Percentiles rank a stretch among this genome's conserved stretches.
Conservation (phyloP, 2,888 invertebrate genomes). For the Pomacea canaliculata region DNA sequence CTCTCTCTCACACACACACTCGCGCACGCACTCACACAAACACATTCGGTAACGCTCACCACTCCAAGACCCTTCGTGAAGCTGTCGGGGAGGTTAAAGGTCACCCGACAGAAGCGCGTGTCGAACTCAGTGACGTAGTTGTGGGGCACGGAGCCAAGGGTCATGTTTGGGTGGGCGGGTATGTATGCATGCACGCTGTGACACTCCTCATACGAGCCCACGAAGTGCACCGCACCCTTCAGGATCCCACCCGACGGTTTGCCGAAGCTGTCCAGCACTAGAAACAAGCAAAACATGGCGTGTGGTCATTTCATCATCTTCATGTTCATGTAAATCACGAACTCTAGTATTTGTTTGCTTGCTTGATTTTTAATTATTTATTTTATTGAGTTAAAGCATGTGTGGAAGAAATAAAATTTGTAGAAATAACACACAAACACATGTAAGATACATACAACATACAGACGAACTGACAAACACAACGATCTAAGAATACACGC, state of each 20-base stretch:
- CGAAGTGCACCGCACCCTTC: slow-evolving; percentile 46
- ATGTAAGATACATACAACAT: too few species aligned
- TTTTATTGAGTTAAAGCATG: too few species aligned
- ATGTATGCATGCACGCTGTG: slow-evolving; percentile 31
- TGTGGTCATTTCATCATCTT: not conserved
- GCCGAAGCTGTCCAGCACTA: slow-evolving; percentile 59
- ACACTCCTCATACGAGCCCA: slow-evolving; percentile 55
- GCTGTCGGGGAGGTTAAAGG: slow-evolving; percentile 11
- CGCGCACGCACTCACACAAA: not conserved
- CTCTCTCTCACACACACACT: too few species aligned
- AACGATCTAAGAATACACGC: too few species aligned
- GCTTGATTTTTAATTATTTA: too few species aligned
- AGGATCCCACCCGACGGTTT: slow-evolving; percentile 50
- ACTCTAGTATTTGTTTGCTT: too few species aligned
- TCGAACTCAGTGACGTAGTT: slow-evolving; percentile 6
- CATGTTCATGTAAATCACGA: too few species aligned
- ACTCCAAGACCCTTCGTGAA: slow-evolving; percentile 10
- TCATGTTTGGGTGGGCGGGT: slow-evolving; percentile 9
- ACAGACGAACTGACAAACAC: too few species aligned
- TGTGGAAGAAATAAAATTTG: too few species aligned
- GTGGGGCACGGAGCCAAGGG: slow-evolving; percentile 21
- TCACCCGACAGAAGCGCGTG: slow-evolving; percentile 27
- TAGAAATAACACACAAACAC: too few species aligned
- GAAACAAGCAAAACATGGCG: not conserved
- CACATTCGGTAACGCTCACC: not conserved